Base-by-base conservation (phyloP, 64 coral and sea anemone species). In the Hydrozoanthus tunicans region DNA sequence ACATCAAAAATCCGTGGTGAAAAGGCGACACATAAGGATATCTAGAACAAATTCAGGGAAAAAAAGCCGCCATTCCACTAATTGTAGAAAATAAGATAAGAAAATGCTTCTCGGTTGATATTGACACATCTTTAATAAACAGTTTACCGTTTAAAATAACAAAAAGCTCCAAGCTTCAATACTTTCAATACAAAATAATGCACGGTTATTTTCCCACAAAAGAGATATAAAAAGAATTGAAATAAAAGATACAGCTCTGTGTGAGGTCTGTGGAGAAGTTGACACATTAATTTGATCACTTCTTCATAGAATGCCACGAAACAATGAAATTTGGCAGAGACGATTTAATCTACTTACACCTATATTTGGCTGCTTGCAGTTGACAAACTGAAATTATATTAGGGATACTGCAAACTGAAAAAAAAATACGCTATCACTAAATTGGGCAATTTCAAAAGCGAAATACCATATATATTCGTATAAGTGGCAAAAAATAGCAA, bases 201-300 rank as follows among this genome's bases (percentile, higher is more conserved):
- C 81, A 84, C 6, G 81, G 61, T 54, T 84, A 84, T 64, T 84
- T 74, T 64, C 81, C 81, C 23, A 79, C 77, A 79, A 79, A 79
- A 11, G 53, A n/a, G 15, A 57, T 79, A 58, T 79, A 79, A 57
- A 56, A 6, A 79, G 14, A 79, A 58, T 58, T 17, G n/a, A 79
- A 79, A 58, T 57, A 79, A 79, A 85, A 27, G 53, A 85, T 12
- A 85, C 67, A 56, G 32, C 24, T 69, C 51, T 85, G 9, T 69
- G 32, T 20, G 11, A 54, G 7, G 7, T 85, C 82, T 85, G 82
- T 85, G 59, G 14, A 51, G 25, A 85, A 85, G 62, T 69, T 59
- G 82, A 85, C 82, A 85, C 27, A 27, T 32, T 20, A 20, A 20
- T 20, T 85, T 69, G 82, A 85, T 69, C 62, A 85, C 23, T 85